These are phyloP conservation scores for Leptobrachium leishanense DNA, from an alignment of 2,113 vertebrate genomes.

Conservation along the genomic window DNA sequence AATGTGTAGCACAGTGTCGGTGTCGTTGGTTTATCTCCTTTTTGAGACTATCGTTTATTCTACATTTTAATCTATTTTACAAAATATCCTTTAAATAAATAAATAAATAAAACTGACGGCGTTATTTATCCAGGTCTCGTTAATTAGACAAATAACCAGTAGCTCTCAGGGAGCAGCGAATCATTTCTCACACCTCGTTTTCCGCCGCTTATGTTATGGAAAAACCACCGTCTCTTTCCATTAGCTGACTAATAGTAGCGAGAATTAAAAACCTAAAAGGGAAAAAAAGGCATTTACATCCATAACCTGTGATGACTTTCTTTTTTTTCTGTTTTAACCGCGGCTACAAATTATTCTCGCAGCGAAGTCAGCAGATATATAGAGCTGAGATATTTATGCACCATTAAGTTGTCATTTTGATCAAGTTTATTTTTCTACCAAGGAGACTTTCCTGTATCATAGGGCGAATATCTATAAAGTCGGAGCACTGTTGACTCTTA, in stretches of 20 bases:
- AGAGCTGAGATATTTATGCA: constrained; percentile 41
- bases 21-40: no score
- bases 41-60: no score
- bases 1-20: no score
- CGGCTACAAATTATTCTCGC: constrained; percentile 29
- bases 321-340: constrained; percentile 32
- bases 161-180: neutral
- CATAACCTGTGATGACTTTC: constrained; percentile 37
- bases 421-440: constrained; percentile 48
- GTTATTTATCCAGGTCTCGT: no score
- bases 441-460: constrained; percentile 42
- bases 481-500: neutral
- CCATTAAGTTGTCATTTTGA: constrained; percentile 50
- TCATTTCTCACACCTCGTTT: neutral
- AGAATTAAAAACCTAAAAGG: constrained; percentile 11
- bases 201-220: neutral
- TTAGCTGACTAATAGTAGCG: constrained; percentile 12
- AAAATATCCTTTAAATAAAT: no score
- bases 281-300: constrained; percentile 21
- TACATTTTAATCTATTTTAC: no score
- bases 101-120: no score
- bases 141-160: neutral
- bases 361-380: constrained; percentile 49
- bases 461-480: constrained; percentile 24
- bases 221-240: neutral